Base-by-base conservation (phyloP, 2,888 invertebrate species). In the Platypus cylindrus region DNA sequence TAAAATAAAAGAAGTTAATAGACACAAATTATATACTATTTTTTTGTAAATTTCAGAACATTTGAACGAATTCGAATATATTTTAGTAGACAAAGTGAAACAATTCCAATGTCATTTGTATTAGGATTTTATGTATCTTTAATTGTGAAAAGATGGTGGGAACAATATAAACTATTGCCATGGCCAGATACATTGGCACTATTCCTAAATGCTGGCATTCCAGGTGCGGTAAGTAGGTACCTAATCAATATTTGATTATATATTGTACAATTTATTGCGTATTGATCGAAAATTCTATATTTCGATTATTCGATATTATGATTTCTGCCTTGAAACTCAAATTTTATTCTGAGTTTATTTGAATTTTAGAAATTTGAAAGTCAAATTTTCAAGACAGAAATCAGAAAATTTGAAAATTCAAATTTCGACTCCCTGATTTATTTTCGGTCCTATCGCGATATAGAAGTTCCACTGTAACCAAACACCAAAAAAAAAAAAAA, bases 101-200 rank as follows among this genome's bases (percentile, higher is more conserved):
- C 83, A 40, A 89, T 93, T 56, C 93, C 93, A 23, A 83, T 94
- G 78, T 87, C 91, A 17, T 93, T 94, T 67, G 89, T 93, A 34
- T 73, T 94, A 47, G 93, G 91, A 38, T 93, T 94, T 70, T 93
- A 91, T 66, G 91, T 93, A 45, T 83, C 80, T 52, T 70, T 91
- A 50, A 82, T 93, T 33, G 89, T 93, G 48, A 82, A 83, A 56
- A 71, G 93, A 51, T 93, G 91, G 91, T 93, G 91, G 91, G 86
- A 89, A 57, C 91, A 93, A 60, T 91, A 90, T 68, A 79, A 81
- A 62, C 67, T 86, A 43, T 67, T 93, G 45, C 91, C 93, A 3
- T 90, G 91, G 89, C 91, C 91, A 0, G 93, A 93, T 65, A 87
- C 86, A 42, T 70, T 89, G 50, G 89, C 87, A 27, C 75, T 91